These are phyloP conservation scores for Hormaphis cornu DNA, from an alignment of 1,140 invertebrate species.

Conservation along the genomic window DNA sequence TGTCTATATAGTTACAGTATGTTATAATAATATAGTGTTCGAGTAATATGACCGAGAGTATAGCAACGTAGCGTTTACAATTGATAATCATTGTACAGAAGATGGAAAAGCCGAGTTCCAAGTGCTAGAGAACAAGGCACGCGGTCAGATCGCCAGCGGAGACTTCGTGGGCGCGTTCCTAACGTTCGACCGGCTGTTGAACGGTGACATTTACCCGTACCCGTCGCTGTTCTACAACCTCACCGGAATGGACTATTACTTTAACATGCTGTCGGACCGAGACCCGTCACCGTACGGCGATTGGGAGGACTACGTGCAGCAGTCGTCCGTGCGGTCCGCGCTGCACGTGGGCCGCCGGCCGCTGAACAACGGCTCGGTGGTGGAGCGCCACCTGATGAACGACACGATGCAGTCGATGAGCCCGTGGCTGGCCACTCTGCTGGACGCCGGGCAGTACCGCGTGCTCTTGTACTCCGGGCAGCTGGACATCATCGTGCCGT, in stretches of 20 bases:
- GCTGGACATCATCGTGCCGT: constrained; percentile 74
- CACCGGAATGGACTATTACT: constrained; percentile 69
- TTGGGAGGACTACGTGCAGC: constrained; percentile 44
- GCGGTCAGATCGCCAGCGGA: constrained; percentile 25
- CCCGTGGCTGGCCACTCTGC: constrained; percentile 59
- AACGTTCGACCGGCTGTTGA: background rate
- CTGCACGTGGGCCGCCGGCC: constrained; percentile 74
- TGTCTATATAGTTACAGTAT: too few species aligned
- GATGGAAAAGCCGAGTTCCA: background rate
- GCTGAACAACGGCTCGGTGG: constrained; percentile 44
- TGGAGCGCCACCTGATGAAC: constrained; percentile 57
- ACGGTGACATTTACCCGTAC: background rate
- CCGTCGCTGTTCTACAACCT: constrained; percentile 55
- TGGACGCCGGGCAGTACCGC: constrained; percentile 50
- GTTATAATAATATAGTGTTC: background rate
- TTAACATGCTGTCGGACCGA: constrained; percentile 56
- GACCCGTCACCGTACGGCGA: constrained; percentile 36
- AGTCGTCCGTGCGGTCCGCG: constrained; percentile 42
- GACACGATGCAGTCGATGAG: constrained; percentile 80
- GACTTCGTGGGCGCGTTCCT: constrained; percentile 34
- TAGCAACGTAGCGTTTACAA: background rate
- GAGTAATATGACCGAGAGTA: background rate
- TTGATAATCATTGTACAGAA: background rate
- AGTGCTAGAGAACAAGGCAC: background rate
- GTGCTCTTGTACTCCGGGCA: constrained; percentile 66